Evolutionary conservation across 2,797 vertebrate species (phyloP).

Genomic region (Toxotes lorentzi): DNA sequence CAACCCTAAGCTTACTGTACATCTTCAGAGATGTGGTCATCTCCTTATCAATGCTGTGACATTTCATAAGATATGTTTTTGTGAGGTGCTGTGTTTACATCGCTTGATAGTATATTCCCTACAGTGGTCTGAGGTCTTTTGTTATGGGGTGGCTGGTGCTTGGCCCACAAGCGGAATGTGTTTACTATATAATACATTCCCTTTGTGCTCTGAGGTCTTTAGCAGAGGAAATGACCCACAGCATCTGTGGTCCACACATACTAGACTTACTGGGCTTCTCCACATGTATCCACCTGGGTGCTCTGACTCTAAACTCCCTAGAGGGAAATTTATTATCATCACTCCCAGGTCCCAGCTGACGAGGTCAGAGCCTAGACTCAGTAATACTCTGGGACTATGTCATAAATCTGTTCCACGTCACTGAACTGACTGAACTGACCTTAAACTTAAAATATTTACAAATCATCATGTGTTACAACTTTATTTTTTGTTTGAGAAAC

Average conservation of each 20-base stretch:
- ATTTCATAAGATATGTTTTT: conserved; percentile 20
- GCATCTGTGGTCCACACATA: conserved; percentile 50
- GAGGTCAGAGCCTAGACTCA: conserved; percentile 52
- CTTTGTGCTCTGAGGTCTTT: conserved; percentile 31
- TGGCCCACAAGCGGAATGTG: conserved; percentile 24
- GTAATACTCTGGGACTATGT: neutral
- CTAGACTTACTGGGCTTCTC: conserved; percentile 31
- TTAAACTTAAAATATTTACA: conserved; percentile 26
- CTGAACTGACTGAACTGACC: conserved; percentile 13
- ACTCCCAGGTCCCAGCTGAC: conserved; percentile 33
- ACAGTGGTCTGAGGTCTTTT: conserved; percentile 32
- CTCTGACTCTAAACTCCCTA: conserved; percentile 43
- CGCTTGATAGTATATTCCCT: conserved; percentile 12
- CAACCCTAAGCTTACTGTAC: conserved; percentile 19
- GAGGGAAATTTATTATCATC: conserved; percentile 59
- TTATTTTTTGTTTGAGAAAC: neutral
- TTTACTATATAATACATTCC: conserved; percentile 42
- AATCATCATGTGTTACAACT: conserved; percentile 7
- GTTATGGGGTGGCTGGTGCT: conserved; percentile 19
- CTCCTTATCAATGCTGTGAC: conserved; percentile 18
- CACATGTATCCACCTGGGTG: conserved; percentile 55
- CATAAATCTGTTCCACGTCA: conserved; percentile 26
- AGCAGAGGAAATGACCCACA: conserved; percentile 46
- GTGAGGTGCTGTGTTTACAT: conserved; percentile 15
- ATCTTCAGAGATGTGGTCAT: conserved; percentile 20